Evolutionary conservation across 2,797 vertebrate genomes (phyloP).

Genomic region (Mus caroli): DNA sequence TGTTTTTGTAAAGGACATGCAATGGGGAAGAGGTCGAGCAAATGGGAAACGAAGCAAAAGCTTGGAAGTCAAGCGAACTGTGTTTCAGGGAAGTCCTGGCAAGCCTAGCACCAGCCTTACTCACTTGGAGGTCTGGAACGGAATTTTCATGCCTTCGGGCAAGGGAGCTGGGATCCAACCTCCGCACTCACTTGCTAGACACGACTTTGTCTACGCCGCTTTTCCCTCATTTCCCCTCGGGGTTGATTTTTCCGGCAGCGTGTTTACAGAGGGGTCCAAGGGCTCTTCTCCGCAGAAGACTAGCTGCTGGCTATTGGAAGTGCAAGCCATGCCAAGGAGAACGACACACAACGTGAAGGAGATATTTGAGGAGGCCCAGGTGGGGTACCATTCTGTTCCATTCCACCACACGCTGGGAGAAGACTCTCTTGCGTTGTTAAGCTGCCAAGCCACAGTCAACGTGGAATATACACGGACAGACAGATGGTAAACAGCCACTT

Average conservation of each 20-base stretch:
- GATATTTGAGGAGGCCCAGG: background rate
- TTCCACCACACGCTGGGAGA: background rate
- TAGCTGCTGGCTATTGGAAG: background rate
- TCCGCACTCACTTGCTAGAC: background rate
- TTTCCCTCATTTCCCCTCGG: too few species aligned
- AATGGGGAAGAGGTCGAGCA: background rate
- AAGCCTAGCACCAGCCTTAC: background rate
- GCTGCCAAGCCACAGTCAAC: background rate
- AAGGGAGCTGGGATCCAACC: background rate
- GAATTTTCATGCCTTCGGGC: background rate
- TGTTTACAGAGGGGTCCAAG: background rate
- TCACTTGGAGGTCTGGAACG: background rate
- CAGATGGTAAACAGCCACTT: slow-evolving; percentile 7
- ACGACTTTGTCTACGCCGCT: background rate
- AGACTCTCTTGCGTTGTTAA: background rate
- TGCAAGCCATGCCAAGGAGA: background rate
- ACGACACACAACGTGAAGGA: background rate
- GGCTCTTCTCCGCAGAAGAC: background rate
- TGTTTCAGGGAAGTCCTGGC: background rate
- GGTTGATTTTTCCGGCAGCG: too few species aligned
- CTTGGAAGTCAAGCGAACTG: background rate
- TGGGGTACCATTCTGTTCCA: background rate
- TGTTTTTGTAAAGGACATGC: background rate
- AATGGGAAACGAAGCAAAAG: background rate
- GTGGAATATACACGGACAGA: background rate